Percentiles rank a stretch among this genome's conserved stretches.
These are phyloP conservation scores for Augochlorella aurata DNA, from an alignment of 2,888 invertebrate genomes.

Conservation along the genomic window DNA sequence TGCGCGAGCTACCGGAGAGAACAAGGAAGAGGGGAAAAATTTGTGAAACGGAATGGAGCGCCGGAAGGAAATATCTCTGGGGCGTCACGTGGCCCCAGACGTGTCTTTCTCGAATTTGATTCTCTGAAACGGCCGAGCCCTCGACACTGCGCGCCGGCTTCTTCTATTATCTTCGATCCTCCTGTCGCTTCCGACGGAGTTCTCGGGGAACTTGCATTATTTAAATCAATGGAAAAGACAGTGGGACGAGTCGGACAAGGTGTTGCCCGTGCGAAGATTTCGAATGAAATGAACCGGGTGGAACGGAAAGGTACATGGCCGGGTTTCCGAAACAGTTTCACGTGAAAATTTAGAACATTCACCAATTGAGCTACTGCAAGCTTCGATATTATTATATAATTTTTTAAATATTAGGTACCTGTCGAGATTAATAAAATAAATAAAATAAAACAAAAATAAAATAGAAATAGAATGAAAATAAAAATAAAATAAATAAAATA, in stretches of 20 bases:
- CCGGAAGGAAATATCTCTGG: slow-evolving; percentile 12
- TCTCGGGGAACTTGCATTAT: not conserved
- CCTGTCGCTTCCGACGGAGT: not conserved
- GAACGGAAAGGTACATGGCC: not conserved
- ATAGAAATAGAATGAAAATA: too few relatives aligned
- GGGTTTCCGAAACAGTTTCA: too few relatives aligned
- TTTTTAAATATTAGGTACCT: too few relatives aligned
- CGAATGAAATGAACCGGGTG: not conserved
- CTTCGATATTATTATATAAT: too few relatives aligned
- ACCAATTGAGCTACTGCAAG: too few relatives aligned
- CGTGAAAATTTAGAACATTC: too few relatives aligned
- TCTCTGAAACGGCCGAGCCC: not conserved
- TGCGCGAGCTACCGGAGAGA: not conserved
- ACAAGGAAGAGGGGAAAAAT: slow-evolving; percentile 1
- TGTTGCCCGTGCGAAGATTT: not conserved
- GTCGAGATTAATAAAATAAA: too few relatives aligned
- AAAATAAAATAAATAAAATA: too few relatives aligned
- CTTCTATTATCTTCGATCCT: not conserved
- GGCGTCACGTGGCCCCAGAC: slow-evolving; percentile 7
- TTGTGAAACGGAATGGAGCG: slow-evolving; percentile 1
- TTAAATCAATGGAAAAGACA: not conserved
- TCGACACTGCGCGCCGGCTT: not conserved
- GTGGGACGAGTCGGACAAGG: not conserved
- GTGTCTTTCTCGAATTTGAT: slow-evolving; percentile 27
- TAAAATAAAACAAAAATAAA: too few relatives aligned